Evolutionary conservation across 2,888 invertebrate species (phyloP).

Genomic region (Caenorhabditis sp.): DNA sequence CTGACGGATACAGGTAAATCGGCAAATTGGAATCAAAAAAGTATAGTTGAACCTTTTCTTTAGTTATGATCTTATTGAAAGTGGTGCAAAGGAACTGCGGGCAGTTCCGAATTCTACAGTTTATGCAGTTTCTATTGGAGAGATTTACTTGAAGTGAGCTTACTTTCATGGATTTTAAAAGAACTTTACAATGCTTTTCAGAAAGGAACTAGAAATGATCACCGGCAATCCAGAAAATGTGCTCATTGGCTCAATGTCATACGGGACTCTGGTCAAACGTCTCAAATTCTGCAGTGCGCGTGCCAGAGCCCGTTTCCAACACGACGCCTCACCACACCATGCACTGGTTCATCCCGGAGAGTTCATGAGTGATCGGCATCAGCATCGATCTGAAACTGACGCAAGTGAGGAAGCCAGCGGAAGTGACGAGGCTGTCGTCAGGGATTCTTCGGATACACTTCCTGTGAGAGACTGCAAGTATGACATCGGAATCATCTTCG

Average conservation of each 20-base stretch:
- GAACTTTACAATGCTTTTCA: constrained; percentile 15
- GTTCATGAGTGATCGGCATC: constrained; percentile 19
- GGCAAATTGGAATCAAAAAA: too few species aligned
- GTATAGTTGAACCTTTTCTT: constrained; percentile 4
- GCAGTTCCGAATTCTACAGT: constrained; percentile 48
- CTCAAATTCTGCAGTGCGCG: constrained; percentile 49
- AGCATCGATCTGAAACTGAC: background rate
- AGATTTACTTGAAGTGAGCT: constrained; percentile 20
- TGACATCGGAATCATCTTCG: constrained; percentile 60
- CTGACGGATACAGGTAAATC: constrained; percentile 72
- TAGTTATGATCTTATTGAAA: constrained; percentile 58
- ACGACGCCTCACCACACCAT: background rate
- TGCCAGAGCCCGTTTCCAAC: background rate
- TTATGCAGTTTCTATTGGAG: constrained; percentile 57
- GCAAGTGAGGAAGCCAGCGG: background rate
- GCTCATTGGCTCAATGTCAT: constrained; percentile 47
- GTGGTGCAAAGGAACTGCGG: constrained; percentile 39
- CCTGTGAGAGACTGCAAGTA: constrained; percentile 49
- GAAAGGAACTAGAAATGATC: constrained; percentile 56
- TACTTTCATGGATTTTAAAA: background rate
- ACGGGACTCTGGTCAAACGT: constrained; percentile 52
- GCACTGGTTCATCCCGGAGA: constrained; percentile 28
- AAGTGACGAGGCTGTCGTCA: constrained; percentile 9
- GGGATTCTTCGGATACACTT: background rate
- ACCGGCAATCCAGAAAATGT: constrained; percentile 43